phyloP scores from a whole-genome alignment of 2,888 invertebrate genomes.

The Caenorhabditis japonica region DNA sequence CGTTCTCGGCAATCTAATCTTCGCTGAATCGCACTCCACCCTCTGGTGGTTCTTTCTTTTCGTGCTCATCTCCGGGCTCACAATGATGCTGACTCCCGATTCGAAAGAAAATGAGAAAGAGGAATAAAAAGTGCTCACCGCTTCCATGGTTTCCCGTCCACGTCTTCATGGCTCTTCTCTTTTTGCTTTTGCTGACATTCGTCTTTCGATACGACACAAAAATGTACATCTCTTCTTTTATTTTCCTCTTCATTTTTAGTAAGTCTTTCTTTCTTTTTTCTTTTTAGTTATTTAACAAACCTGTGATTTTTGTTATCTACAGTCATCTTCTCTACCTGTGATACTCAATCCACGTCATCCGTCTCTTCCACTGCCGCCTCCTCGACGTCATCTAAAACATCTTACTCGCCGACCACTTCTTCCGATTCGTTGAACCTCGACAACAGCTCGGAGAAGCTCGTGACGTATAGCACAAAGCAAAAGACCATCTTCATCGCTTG shows the following conservation, averaged over 20 bases:
- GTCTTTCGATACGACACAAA: not conserved
- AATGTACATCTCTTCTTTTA: not conserved
- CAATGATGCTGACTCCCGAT: constrained; percentile 25
- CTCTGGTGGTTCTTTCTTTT: constrained; percentile 43
- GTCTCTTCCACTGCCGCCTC: not conserved
- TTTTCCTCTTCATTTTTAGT: too few species aligned
- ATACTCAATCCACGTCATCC: not conserved
- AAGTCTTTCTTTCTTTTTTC: too few species aligned
- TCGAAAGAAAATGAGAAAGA: constrained; percentile 16
- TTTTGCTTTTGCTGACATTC: not conserved
- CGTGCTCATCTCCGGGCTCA: constrained; percentile 34
- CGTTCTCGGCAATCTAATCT: constrained; percentile 31
- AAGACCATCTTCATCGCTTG: constrained; percentile 44
- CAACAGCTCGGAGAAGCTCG: constrained; percentile 22
- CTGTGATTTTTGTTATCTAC: too few species aligned
- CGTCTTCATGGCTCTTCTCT: constrained; percentile 3
- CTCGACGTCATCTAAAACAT: constrained; percentile 9
- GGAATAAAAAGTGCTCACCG: constrained; percentile 11
- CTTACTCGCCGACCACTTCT: constrained; percentile 11
- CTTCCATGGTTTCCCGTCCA: constrained; percentile 1
- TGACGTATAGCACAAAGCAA: constrained; percentile 41
- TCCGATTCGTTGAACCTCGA: constrained; percentile 10
- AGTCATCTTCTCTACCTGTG: too few species aligned
- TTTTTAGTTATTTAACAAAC: too few species aligned
- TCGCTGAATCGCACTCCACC: constrained; percentile 38